Base-by-base conservation (phyloP, 2,797 vertebrate species). In the Atherinosoma microstoma region DNA sequence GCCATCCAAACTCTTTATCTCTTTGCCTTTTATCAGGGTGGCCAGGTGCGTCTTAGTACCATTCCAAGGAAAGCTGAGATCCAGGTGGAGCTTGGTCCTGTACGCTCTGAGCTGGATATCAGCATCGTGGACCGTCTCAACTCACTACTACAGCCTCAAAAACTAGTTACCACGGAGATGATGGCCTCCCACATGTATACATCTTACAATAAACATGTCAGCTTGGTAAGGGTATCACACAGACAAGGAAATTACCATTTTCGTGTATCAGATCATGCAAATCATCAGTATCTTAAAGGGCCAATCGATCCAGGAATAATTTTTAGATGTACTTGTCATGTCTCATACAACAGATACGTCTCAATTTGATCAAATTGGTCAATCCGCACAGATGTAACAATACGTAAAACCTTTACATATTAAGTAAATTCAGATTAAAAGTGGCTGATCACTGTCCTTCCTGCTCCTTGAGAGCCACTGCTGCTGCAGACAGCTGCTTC, bases 161-260 rank as follows among this genome's bases (percentile, higher is more conserved):
- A 99, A 85, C 93, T 99, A 75, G 94, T 93, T 51, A 96, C 97
- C 9, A 96, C 97, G 1, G 98, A 99, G 83, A 95, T 97, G 94
- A 98, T 99, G 97, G 95, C 97, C 11, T 98, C 98, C n/a, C 98
- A 99, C 80, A 97, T 99, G 96, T 99, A 98, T 76, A 95, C 96
- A 3, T 99, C 98, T 36, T 99, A 97, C 79, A 99, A 97, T 88
- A 99, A 99, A 74, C 97, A 98, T 47, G 86, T 97, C 86, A 99
- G 95, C 92, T 91, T 99, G 95, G 98, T 99, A 87, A 96, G 93
- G 20, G 35, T 5, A 0, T 38, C 24, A 45, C 16, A 70, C 60
- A 38, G 24, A 61, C 12, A 16, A 53, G 45, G 49, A 3, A 12
- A 18, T 56, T 29, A 18, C 4, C 9, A 3, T 22, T 51, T 51